A percentile compares a stretch with the other conserved stretches of the same genome.
These are phyloP conservation scores for Aegypius monachus DNA, from an alignment of 2,113 vertebrate genomes.

Conservation along the genomic window DNA sequence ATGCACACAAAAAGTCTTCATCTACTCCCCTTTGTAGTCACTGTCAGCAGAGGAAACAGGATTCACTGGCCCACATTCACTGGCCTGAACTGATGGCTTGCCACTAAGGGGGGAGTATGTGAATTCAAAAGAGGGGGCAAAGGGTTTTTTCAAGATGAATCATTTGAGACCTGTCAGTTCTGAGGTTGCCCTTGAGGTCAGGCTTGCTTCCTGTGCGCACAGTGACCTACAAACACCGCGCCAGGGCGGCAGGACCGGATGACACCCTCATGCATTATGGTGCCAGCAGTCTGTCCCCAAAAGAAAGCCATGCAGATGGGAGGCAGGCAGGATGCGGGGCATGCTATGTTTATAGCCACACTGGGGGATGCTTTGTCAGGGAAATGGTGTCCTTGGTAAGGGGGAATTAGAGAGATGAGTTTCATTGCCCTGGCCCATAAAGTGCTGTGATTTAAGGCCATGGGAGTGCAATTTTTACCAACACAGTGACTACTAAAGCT, in stretches of 20 bases:
- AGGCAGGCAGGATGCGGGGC: neutral
- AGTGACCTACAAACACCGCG: neutral
- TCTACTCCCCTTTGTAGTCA: neutral
- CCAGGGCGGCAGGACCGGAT: neutral
- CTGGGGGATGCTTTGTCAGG: neutral
- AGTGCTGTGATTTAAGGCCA: neutral
- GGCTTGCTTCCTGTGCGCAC: neutral
- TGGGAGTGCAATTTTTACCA: neutral
- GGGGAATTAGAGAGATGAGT: neutral
- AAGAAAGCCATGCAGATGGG: neutral
- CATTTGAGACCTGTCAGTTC: neutral
- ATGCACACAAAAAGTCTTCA: neutral
- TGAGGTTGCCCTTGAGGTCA: neutral
- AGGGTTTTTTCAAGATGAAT: neutral
- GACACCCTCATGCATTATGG: accelerated
- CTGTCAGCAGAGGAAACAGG: neutral
- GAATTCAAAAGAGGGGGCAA: neutral
- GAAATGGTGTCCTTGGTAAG: neutral
- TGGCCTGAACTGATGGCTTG: neutral
- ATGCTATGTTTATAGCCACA: accelerated
- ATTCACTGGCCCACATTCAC: neutral
- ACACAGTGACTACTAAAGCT: accelerated
- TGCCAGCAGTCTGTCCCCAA: neutral
- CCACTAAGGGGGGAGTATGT: neutral
- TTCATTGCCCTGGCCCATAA: neutral